These are phyloP conservation scores for Podarcis cretensis DNA, from an alignment of 2,113 vertebrate genomes.

Conservation along the genomic window DNA sequence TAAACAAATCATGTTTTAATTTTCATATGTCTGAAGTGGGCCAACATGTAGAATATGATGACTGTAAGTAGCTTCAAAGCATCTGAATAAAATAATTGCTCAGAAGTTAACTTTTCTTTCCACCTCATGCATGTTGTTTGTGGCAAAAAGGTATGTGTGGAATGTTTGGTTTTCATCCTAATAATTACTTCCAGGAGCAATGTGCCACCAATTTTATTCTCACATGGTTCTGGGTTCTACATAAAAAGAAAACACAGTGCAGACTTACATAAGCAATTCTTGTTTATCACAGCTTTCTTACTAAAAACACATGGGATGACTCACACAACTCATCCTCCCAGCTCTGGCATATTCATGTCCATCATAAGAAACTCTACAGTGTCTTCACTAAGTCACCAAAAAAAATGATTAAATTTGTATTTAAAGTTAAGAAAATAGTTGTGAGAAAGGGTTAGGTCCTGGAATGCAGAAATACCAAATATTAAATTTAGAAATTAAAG, in stretches of 20 bases:
- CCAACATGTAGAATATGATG: background rate
- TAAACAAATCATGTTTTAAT: no score
- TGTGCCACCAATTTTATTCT: constrained; percentile 11
- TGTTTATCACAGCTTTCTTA: constrained; percentile 1
- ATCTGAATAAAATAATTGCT: constrained; percentile 16
- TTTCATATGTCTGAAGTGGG: no score
- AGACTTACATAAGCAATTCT: constrained; percentile 3
- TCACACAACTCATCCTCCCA: background rate
- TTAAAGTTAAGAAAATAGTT: background rate
- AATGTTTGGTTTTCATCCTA: constrained; percentile 19
- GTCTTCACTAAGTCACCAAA: background rate
- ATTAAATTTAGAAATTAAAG: background rate
- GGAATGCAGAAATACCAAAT: background rate
- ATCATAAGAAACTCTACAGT: background rate
- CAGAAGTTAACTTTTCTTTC: background rate
- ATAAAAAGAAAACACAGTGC: background rate
- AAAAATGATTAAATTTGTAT: background rate
- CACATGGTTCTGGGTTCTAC: constrained; percentile 4
- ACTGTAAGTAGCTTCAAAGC: background rate
- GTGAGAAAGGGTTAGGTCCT: background rate
- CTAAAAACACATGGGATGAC: background rate
- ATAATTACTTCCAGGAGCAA: constrained; percentile 11
- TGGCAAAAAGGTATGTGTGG: background rate
- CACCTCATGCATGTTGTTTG: constrained; percentile 4
- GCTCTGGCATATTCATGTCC: background rate